Base-by-base conservation (phyloP, 2,113 vertebrate genomes). In the Triplophysa rosa region DNA sequence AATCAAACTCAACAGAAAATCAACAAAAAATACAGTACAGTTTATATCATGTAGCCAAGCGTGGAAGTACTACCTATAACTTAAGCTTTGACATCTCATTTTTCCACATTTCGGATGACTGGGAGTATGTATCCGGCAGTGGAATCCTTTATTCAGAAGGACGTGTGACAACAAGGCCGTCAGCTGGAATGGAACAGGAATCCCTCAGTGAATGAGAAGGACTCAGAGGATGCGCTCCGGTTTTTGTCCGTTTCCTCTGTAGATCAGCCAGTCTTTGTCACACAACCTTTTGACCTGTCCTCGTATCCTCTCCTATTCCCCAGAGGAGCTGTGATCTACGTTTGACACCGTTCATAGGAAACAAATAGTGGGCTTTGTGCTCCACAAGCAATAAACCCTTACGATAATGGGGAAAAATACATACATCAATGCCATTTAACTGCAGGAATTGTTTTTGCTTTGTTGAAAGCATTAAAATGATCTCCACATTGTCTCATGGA, bases 81-180 rank as follows among this genome's bases (percentile, higher is more conserved):
- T 49, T 63, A 63, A 77, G 13, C 67, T 42, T 79, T 83, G 63
- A 11, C 68, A 68, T 81, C 84, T 83, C 73, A 67, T 75, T 62
- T 72, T 78, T 67, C 70, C 61, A 82, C 61, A 29, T 58, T 80
- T 45, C 24, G 29, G 63, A 58, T 49, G 80, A 85, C 82, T 75
- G 49, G 77, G 82, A 90, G 91, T 91, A 92, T 91, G 88, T 90
- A 85, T 89, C 87, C 72, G 80, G 82, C 84, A 63, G 89, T 90
- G 89, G 91, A 90, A 92, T 90, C 89, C 87, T 90, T 90, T 90
- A 82, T 83, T 90, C 81, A 71, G 85, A 84, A 89, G 91, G 91
- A 92, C 91, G 85, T 85, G 82, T 90, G 75, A 78, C 81, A 85
- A 80, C 37, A 47, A 81, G 80, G 80, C 80, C 66, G 52, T 26